Base-by-base conservation (phyloP, 2,797 vertebrate species). In the Poecilia gillii region DNA sequence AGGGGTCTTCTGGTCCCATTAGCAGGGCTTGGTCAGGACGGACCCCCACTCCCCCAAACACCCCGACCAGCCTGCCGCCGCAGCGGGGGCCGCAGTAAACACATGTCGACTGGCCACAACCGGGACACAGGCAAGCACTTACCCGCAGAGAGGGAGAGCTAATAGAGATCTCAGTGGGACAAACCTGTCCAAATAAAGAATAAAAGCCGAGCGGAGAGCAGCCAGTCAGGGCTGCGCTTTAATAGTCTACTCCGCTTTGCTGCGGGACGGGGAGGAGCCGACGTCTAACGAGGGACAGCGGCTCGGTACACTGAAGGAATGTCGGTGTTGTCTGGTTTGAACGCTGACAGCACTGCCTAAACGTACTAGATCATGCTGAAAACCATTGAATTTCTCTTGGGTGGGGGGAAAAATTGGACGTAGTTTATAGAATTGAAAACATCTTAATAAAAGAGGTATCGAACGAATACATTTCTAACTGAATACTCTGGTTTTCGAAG, bases 51-150 rank as follows among this genome's bases (percentile, higher is more conserved):
- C 49, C 49, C 49, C 23, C 49, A 53, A 23, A 53, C 49, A 53
- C 49, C 49, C 91, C 84, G 72, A 93, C 93, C 90, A 94, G 92
- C 84, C 90, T 87, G 93, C 87, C 72, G 79, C 91, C 94, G 46
- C 96, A 95, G 95, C 95, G 82, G 95, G 94, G 90, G 93, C 94
- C 93, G 75, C 93, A 84, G 94, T 96, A 96, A 96, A 96, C 95
- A 96, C 94, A 95, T 95, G 94, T 96, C 94, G 88, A 92, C 91
- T 91, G 91, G 91, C 95, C 90, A 78, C 92, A 93, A 94, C 93
- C 93, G 87, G 93, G 88, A 93, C 90, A 88, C 88, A 81, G 81
- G 90, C 91, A 88, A 18, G 89, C 85, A 72, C 89, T 90, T 28
- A 83, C 91, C 91, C 86, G 77, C 88, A 78, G 92, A 94, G 92